Evolutionary conservation across 1,140 invertebrate genomes (phyloP), one percentile per base, ranked within the genome.

Genomic region (Drosophila bipectinata): DNA sequence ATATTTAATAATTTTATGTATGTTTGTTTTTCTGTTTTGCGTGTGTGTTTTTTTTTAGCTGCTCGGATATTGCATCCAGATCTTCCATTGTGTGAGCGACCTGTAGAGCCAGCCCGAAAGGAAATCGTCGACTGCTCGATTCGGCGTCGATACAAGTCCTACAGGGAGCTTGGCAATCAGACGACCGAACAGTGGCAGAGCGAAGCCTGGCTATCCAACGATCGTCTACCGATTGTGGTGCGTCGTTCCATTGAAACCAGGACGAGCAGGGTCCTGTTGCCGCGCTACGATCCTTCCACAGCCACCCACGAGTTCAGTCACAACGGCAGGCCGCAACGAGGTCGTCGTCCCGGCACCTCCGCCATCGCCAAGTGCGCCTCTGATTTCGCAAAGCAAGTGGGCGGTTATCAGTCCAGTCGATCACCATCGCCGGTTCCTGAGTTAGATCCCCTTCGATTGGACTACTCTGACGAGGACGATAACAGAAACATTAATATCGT

Each of bases 281-380:
- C 69, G 5, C 39, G 41, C 3, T 74, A 64, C 14, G 15, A 74
- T 45, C 45, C 53, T 0, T 8, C 2, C 1, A 1, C 3, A 6
- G 72, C 72, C 39, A 49, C 14, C 6, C 72, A 74, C 6, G 72
- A 52, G 3, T 64, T 74, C 1, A 74, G 72, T 18, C 52, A 74
- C 15, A 73, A 48, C 28, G 30, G 21, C 15, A 24, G 12, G 2
- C 34, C 26, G 7, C 28, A 21, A 1, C 34, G 72, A 9, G 72
- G 72, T 24, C 72, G 69, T 48, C 51, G 15, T 14, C 72, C 72
- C 0, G n/a, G 18, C 0, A 10, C 58, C 1, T 4, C 15, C 14
- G 32, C 52, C 5, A 7, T 57, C 15, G 69, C 72, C 32, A 74
- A 24, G 34, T 15, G 34, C 1, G 52, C 15, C 7, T 41, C 59